Conservation (phyloP, 2,113 vertebrate species). For the Gopherus evgoodei region DNA sequence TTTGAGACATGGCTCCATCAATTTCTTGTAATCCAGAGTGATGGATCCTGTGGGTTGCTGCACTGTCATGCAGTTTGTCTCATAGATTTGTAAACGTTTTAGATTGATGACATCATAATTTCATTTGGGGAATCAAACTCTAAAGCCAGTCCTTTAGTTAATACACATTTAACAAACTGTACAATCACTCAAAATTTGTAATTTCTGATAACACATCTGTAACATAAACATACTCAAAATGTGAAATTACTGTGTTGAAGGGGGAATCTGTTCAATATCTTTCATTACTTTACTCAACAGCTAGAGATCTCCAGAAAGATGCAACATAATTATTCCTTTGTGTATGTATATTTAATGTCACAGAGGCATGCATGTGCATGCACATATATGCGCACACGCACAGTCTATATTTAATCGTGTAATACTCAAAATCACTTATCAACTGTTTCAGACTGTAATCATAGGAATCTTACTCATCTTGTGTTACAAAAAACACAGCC, state of each 20-base stretch:
- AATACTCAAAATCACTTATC: no score
- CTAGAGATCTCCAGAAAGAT: not conserved
- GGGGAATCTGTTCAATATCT: not conserved
- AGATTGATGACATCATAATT: not conserved
- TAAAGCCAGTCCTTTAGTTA: not conserved
- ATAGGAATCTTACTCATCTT: not conserved
- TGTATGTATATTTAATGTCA: no score
- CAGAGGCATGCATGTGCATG: not conserved
- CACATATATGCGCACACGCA: not conserved
- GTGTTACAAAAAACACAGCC: not conserved
- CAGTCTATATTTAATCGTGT: not conserved
- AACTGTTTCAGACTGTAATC: no score
- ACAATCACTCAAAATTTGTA: no score
- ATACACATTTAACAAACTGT: no score
- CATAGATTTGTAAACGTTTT: not conserved
- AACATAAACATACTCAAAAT: not conserved
- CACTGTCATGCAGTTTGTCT: not conserved
- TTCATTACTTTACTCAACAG: not conserved
- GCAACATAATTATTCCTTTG: not conserved
- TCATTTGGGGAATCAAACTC: not conserved
- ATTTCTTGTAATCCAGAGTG: constrained; percentile 17
- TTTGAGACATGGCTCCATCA: not conserved
- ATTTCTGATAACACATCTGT: not conserved
- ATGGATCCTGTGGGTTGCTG: not conserved
- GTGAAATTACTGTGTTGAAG: not conserved